Evolutionary conservation across 1,140 invertebrate species (phyloP).

Genomic region (Drosophila arizonae): DNA sequence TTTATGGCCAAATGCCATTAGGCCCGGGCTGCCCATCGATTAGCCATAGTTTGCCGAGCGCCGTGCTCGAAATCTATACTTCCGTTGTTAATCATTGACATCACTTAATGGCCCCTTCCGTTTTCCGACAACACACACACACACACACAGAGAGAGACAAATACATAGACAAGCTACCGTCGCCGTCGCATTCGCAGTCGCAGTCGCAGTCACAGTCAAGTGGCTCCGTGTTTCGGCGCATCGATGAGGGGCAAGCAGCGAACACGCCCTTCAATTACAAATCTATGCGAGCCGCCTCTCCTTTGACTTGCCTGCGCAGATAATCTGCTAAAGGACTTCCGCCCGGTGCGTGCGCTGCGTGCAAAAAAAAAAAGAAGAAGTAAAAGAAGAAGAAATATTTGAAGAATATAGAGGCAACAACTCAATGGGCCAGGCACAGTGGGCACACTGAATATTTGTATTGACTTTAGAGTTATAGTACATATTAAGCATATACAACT

Average conservation of each 20-base stretch:
- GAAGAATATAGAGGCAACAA: conserved; percentile 3
- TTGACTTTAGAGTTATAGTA: too few species aligned
- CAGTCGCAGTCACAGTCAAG: conserved; percentile 32
- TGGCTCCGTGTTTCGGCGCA: conserved; percentile 24
- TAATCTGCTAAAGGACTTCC: conserved; percentile 82
- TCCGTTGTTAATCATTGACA: conserved; percentile 83
- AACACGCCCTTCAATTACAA: conserved; percentile 83
- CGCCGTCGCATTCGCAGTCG: conserved; percentile 28
- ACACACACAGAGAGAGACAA: conserved; percentile 13
- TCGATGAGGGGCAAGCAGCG: conserved; percentile 37
- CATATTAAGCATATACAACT: too few species aligned
- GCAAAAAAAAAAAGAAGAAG: conserved; percentile 45
- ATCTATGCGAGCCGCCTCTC: conserved; percentile 57
- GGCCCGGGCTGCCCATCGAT: conserved; percentile 61
- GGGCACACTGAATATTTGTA: neutral
- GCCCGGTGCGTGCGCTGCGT: conserved; percentile 69
- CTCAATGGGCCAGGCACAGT: conserved; percentile 9
- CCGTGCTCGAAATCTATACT: conserved; percentile 75
- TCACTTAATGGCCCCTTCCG: conserved; percentile 82
- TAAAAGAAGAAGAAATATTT: conserved; percentile 33
- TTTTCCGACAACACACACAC: conserved; percentile 22
- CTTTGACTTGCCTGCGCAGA: conserved; percentile 55
- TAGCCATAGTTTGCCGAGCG: conserved; percentile 44
- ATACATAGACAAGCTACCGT: conserved; percentile 29
- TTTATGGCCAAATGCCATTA: conserved; percentile 81